Percentiles rank a stretch among this genome's conserved stretches.
Conservation (phyloP, 2,888 invertebrate species). For the Yponomeuta evonymella region DNA sequence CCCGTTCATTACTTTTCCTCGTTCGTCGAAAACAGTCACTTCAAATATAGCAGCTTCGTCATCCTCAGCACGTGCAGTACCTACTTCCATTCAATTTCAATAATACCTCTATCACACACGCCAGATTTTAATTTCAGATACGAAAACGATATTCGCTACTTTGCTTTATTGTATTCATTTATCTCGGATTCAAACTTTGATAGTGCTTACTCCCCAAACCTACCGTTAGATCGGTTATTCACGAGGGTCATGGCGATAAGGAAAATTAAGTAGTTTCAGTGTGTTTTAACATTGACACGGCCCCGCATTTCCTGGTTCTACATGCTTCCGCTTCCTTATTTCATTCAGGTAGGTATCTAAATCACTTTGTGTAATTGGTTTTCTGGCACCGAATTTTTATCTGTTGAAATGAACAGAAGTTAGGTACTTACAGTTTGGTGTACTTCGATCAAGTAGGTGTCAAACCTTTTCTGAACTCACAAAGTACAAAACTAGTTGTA, state of each 20-base stretch:
- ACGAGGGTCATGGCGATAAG: constrained; percentile 11
- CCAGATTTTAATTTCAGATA: no score
- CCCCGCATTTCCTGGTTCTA: constrained; percentile 9
- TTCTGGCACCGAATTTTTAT: not conserved
- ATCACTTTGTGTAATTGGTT: constrained; percentile 2
- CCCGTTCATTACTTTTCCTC: no score
- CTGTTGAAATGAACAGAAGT: not conserved
- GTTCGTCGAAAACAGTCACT: no score
- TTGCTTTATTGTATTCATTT: no score
- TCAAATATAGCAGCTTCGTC: no score
- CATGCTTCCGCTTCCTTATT: constrained; percentile 15
- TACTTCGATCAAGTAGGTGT: no score
- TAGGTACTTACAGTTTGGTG: no score
- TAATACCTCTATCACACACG: no score
- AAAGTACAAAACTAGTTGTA: not conserved
- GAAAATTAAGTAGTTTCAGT: constrained; percentile 7
- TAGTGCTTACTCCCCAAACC: not conserved
- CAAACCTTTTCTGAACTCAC: no score
- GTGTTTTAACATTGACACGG: constrained; percentile 13
- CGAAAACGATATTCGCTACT: no score
- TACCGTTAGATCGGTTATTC: not conserved
- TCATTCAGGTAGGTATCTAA: not conserved
- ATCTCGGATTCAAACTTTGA: not conserved
- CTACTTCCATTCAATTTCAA: no score
- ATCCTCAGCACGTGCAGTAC: no score